Conservation (phyloP, 2,113 vertebrate species). For the Oxygymnocypris stewartii region DNA sequence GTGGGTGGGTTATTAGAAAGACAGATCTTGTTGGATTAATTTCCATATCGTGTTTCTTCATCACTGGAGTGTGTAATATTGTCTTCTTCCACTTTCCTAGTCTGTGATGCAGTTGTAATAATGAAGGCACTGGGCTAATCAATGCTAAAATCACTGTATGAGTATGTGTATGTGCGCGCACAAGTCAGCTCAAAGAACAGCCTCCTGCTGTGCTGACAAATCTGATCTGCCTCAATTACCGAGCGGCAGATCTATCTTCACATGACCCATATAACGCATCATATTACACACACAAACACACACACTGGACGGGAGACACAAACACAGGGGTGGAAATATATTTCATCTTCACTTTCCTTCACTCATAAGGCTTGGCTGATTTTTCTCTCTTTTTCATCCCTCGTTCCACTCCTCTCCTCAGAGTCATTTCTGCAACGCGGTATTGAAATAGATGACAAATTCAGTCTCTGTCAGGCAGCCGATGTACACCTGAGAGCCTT, state of each 20-base stretch:
- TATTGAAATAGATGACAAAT: conserved; percentile 39
- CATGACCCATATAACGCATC: conserved; percentile 41
- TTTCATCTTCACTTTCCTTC: conserved; percentile 31
- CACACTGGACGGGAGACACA: neutral
- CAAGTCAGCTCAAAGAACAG: conserved; percentile 14
- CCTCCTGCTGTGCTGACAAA: conserved; percentile 36
- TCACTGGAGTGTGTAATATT: neutral
- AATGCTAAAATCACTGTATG: neutral
- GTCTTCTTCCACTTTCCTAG: neutral
- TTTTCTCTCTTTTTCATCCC: conserved; percentile 22
- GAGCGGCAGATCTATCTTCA: conserved; percentile 37
- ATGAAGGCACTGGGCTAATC: neutral
- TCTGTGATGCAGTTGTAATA: neutral
- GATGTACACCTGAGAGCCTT: conserved; percentile 23
- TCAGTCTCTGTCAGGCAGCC: conserved; percentile 33
- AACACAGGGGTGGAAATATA: neutral
- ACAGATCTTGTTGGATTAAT: neutral
- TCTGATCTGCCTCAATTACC: conserved; percentile 47
- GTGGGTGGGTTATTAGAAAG: neutral
- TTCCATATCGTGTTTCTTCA: neutral
- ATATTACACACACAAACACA: neutral
- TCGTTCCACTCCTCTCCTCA: neutral
- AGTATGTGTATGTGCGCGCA: neutral
- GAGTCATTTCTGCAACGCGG: conserved; percentile 1
- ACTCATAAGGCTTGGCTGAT: neutral